A percentile compares a stretch with the other conserved stretches of the same genome.
phyloP scores from a whole-genome alignment of 2,888 invertebrate genomes.

The Lucinisca nassula region DNA sequence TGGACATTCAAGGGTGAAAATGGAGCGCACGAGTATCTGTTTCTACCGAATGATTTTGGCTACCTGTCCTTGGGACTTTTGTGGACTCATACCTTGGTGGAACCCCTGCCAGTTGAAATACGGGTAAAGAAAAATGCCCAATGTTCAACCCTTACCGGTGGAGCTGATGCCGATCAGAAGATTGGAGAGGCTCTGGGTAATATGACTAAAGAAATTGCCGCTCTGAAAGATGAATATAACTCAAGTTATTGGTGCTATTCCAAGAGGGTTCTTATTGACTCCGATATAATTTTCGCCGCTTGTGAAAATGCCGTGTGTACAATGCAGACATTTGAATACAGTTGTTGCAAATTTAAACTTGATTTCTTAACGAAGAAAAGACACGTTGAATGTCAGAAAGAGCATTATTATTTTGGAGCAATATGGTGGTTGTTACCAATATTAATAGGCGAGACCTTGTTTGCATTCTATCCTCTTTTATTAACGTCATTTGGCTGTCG shows the following conservation, averaged over 20 bases:
- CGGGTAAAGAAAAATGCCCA: neutral
- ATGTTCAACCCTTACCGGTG: constrained; percentile 20
- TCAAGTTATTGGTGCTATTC: constrained; percentile 60
- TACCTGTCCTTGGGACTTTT: constrained; percentile 56
- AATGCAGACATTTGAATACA: constrained; percentile 55
- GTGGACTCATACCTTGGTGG: constrained; percentile 18
- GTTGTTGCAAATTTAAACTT: constrained; percentile 41
- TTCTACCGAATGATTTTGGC: constrained; percentile 47
- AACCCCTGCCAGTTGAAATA: constrained; percentile 2
- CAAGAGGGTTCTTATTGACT: constrained; percentile 6
- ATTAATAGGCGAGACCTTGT: constrained; percentile 35
- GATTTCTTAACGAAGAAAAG: constrained; percentile 4
- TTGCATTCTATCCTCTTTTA: constrained; percentile 50
- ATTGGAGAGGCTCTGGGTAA: constrained; percentile 48
- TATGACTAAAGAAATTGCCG: constrained; percentile 41
- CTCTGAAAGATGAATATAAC: constrained; percentile 38
- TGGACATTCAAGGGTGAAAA: constrained; percentile 59
- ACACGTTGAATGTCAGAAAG: constrained; percentile 12
- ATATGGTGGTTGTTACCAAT: constrained; percentile 59
- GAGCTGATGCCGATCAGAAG: constrained; percentile 19
- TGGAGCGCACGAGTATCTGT: constrained; percentile 48
- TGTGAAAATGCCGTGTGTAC: constrained; percentile 51
- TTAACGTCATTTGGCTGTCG: constrained; percentile 25
- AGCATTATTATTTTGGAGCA: constrained; percentile 23
- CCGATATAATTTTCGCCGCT: constrained; percentile 15